These are phyloP conservation scores for Trypoxylus dichotomus DNA, from an alignment of 1,140 invertebrate species.

Conservation along the genomic window DNA sequence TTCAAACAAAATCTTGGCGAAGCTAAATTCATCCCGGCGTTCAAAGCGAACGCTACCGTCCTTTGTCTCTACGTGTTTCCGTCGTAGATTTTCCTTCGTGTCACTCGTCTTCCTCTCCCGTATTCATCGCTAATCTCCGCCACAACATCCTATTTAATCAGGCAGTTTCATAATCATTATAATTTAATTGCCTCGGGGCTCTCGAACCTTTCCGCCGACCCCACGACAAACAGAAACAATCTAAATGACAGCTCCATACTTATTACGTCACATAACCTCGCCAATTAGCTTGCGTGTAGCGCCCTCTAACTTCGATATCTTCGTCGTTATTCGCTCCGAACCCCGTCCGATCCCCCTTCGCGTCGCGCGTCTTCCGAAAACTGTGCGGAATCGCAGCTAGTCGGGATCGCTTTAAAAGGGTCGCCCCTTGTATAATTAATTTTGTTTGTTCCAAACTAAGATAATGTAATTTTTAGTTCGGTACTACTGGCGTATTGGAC, in stretches of 20 bases:
- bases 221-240: background rate
- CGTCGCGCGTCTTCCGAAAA: background rate
- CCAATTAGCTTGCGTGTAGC: background rate
- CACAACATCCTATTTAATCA: background rate
- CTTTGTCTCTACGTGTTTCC: too few relatives aligned
- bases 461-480: constrained; percentile 21
- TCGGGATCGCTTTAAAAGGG: constrained; percentile 21
- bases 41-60: too few relatives aligned
- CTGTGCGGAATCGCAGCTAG: background rate
- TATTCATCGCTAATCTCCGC: background rate
- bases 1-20: too few relatives aligned
- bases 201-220: background rate
- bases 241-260: constrained; percentile 2
- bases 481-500: background rate
- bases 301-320: background rate
- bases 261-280: background rate
- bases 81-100: too few relatives aligned
- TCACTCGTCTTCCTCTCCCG: background rate
- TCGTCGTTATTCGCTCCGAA: background rate
- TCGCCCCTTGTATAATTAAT: constrained; percentile 18
- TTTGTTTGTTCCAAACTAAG: constrained; percentile 22
- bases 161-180: background rate
- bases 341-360: background rate
- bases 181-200: background rate
- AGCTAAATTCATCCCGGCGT: too few relatives aligned